phyloP scores from a whole-genome alignment of 2,888 invertebrate species.

The Scrobipalpa costella region DNA sequence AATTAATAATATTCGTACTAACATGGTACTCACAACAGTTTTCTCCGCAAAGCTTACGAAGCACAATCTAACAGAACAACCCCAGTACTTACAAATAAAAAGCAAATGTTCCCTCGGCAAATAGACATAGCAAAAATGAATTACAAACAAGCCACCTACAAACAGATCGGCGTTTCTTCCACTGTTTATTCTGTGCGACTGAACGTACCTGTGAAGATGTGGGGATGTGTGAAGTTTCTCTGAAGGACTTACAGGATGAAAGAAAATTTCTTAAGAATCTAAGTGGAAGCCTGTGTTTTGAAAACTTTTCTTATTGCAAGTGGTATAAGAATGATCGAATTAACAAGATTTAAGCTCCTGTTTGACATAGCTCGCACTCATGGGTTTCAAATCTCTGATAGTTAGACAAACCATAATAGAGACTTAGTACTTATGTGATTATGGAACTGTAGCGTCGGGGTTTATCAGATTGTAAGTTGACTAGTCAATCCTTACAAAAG shows the following conservation, averaged over 20 bases:
- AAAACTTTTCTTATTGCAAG: too few species aligned
- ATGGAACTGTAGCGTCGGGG: too few species aligned
- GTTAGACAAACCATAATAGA: too few species aligned
- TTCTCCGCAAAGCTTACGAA: background rate
- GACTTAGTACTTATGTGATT: too few species aligned
- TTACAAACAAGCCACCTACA: slow-evolving; percentile 9
- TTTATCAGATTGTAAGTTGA: too few species aligned
- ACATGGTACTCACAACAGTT: background rate
- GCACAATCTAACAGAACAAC: background rate
- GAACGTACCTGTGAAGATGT: background rate
- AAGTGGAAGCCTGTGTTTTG: too few species aligned
- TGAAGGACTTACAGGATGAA: background rate
- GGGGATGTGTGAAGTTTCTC: background rate
- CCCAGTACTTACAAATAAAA: background rate
- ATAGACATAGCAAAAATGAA: slow-evolving; percentile 18
- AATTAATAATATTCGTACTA: background rate
- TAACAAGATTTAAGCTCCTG: too few species aligned
- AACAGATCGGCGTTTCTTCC: background rate
- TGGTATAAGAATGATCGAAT: too few species aligned
- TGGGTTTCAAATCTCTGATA: too few species aligned
- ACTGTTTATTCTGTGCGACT: slow-evolving; percentile 1
- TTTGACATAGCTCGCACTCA: too few species aligned
- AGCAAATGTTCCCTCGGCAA: slow-evolving; percentile 8
- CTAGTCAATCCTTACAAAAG: too few species aligned
- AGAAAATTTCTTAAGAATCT: too few species aligned